Evolutionary conservation across 2,113 vertebrate species (phyloP).

Genomic region (Oostethus manadensis): DNA sequence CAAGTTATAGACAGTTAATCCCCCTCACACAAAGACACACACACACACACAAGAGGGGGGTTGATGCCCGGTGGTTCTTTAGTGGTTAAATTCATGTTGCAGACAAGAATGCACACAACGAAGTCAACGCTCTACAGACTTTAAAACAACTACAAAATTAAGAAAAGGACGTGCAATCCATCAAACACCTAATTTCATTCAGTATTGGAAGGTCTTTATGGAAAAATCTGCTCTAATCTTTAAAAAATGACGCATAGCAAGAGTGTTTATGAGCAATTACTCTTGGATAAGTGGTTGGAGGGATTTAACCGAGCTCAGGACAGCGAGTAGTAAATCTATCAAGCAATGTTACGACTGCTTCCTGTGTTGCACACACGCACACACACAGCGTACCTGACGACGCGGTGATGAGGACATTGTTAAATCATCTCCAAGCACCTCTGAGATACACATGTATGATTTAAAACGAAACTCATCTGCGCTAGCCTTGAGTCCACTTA

Average conservation of each 20-base stretch:
- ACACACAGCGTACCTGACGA: slow-evolving; percentile 54
- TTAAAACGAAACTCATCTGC: slow-evolving; percentile 47
- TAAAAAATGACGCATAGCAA: slow-evolving; percentile 6
- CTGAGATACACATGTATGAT: slow-evolving; percentile 47
- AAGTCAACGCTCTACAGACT: background rate
- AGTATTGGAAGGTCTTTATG: background rate
- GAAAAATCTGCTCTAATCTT: background rate
- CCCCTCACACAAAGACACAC: slow-evolving; percentile 20
- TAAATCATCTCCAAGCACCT: slow-evolving; percentile 68
- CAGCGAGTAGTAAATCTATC: slow-evolving; percentile 58
- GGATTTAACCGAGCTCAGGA: slow-evolving; percentile 58
- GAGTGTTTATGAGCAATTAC: slow-evolving; percentile 53
- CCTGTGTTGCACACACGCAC: slow-evolving; percentile 2
- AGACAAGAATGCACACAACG: slow-evolving; percentile 4
- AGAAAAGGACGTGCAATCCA: background rate
- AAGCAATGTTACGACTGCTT: slow-evolving; percentile 35
- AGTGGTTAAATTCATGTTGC: slow-evolving; percentile 22
- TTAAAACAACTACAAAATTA: slow-evolving; percentile 3
- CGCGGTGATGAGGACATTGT: slow-evolving; percentile 60
- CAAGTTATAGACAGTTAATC: slow-evolving; percentile 53
- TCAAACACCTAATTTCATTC: background rate
- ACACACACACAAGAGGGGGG: slow-evolving; percentile 6
- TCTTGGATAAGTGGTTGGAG: slow-evolving; percentile 57
- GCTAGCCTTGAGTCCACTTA: slow-evolving; percentile 53
- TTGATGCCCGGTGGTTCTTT: slow-evolving; percentile 18